A percentile compares a stretch with the other conserved stretches of the same genome.
phyloP scores from a whole-genome alignment of 2,113 vertebrate genomes.

The Gymnocephalus cernua region DNA sequence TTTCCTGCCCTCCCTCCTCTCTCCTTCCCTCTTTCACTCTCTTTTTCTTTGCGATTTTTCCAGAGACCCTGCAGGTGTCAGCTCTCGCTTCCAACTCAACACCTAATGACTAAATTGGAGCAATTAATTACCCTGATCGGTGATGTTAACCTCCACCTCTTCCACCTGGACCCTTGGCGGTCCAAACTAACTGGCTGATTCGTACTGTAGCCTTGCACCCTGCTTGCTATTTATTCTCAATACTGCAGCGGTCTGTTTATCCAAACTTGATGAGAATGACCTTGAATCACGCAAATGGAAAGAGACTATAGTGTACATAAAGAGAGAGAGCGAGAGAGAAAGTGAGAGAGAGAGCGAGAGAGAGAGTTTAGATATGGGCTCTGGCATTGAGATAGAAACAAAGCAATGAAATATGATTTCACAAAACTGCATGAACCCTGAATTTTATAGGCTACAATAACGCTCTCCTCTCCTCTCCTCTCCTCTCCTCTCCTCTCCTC shows the following conservation, averaged over 20 bases:
- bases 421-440: constrained; percentile 37
- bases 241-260: neutral
- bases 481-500: constrained; percentile 33
- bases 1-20: neutral
- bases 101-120: constrained; percentile 75
- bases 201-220: constrained; percentile 29
- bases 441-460: constrained; percentile 35
- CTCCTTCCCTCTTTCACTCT: neutral
- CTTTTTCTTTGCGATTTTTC: constrained; percentile 39
- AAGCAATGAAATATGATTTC: constrained; percentile 26
- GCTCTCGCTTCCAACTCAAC: constrained; percentile 54
- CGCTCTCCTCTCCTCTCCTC: neutral
- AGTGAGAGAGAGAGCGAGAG: neutral
- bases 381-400: constrained; percentile 7
- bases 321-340: neutral
- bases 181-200: constrained; percentile 52
- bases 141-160: constrained; percentile 75
- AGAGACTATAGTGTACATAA: neutral
- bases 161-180: constrained; percentile 69
- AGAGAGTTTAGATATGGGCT: neutral
- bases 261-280: constrained; percentile 10
- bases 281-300: neutral
- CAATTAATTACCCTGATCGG: constrained; percentile 73
- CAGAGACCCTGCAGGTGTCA: constrained; percentile 63
- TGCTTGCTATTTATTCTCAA: constrained; percentile 26